A percentile compares a stretch with the other conserved stretches of the same genome.
Evolutionary conservation across 2,113 vertebrate genomes (phyloP).

Genomic region (Chroicocephalus ridibundus): DNA sequence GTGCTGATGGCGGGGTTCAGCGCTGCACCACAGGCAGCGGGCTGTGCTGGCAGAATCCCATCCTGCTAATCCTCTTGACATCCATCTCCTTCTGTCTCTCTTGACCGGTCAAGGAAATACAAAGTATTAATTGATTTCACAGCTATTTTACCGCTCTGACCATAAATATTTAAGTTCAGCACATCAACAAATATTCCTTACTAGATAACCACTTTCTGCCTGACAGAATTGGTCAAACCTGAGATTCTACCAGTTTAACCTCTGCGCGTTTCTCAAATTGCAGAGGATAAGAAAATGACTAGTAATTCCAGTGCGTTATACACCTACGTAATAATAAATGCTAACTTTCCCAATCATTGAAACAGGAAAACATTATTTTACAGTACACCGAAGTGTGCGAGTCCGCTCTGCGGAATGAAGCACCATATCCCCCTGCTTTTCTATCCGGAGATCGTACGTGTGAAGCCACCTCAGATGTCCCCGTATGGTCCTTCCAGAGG

Average conservation of each 20-base stretch:
- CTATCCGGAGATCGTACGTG: fast-evolving
- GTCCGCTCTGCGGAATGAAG: not conserved
- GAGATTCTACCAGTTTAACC: not conserved
- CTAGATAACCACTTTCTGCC: not conserved
- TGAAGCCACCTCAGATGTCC: not conserved
- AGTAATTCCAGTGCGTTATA: not conserved
- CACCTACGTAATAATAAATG: not conserved
- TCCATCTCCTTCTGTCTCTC: not conserved
- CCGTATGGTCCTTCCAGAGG: not conserved
- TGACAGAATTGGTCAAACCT: constrained; percentile 2
- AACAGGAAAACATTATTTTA: not conserved
- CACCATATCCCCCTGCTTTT: not conserved
- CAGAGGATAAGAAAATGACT: not conserved
- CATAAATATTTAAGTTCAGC: constrained; percentile 34
- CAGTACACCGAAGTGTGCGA: not conserved
- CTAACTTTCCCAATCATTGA: not conserved
- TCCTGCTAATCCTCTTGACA: not conserved
- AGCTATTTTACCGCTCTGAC: constrained; percentile 18
- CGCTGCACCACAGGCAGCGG: not conserved
- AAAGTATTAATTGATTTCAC: constrained; percentile 49
- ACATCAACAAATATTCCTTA: not conserved
- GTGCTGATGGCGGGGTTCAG: not conserved
- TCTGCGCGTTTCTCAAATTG: not conserved
- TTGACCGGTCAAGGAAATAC: constrained; percentile 20
- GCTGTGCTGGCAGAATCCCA: not conserved